Percentiles rank a stretch among this genome's conserved stretches.
These are phyloP conservation scores for Pachydiplax longipennis DNA, from an alignment of 2,888 invertebrate genomes.

Conservation along the genomic window DNA sequence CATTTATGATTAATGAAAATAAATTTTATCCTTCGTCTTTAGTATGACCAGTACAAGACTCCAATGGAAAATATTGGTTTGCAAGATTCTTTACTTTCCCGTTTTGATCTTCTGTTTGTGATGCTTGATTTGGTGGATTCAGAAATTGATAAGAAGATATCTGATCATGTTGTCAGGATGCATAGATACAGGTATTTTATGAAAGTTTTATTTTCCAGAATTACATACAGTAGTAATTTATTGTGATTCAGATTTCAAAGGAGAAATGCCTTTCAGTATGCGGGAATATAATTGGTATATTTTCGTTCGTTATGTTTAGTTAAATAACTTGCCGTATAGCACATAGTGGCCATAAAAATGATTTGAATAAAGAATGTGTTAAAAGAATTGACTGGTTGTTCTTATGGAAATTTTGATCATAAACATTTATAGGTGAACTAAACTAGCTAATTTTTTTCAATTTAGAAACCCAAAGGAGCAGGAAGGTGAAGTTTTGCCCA, in stretches of 20 bases:
- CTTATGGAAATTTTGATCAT: no score
- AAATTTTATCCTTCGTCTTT: constrained; percentile 53
- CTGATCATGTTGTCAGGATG: constrained; percentile 97
- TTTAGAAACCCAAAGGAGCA: constrained; percentile 85
- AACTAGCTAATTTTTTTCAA: no score
- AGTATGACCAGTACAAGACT: constrained; percentile 98
- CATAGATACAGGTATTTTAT: constrained; percentile 81
- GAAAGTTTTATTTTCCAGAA: background rate
- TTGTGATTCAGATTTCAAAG: background rate
- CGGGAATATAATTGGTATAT: background rate
- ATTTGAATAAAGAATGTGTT: no score
- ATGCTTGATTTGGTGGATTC: constrained; percentile 93
- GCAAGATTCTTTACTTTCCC: constrained; percentile 95
- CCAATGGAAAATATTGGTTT: constrained; percentile 99
- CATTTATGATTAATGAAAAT: no score
- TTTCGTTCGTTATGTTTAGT: background rate
- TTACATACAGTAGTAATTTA: background rate
- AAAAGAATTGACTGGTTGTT: no score
- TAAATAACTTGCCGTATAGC: no score
- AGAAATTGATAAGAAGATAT: constrained; percentile 88
- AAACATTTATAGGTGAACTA: no score
- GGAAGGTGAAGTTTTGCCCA: constrained; percentile 90
- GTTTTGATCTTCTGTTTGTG: constrained; percentile 98
- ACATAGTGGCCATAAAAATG: no score
- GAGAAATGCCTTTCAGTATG: background rate